A percentile compares a stretch with the other conserved stretches of the same genome.
Evolutionary conservation across 2,797 vertebrate genomes (phyloP).

Genomic region (Argyrosomus regius): DNA sequence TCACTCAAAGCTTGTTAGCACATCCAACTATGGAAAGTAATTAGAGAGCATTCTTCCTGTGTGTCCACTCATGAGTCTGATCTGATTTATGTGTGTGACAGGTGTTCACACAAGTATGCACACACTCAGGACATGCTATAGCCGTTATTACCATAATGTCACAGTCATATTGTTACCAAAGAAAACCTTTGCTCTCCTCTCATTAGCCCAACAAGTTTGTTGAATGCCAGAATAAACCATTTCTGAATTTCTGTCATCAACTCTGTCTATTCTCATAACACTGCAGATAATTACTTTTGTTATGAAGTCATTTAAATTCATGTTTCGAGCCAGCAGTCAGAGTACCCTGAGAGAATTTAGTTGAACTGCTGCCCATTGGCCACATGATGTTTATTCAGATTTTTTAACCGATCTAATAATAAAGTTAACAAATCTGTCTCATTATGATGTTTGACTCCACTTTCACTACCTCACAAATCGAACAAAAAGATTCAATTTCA

Average conservation of each 20-base stretch:
- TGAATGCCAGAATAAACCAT: conserved; percentile 59
- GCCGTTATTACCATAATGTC: conserved; percentile 42
- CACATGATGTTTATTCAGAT: conserved; percentile 13
- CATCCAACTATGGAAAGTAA: conserved; percentile 38
- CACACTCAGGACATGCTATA: conserved; percentile 22
- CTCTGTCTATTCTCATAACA: conserved; percentile 51
- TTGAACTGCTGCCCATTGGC: conserved; percentile 11
- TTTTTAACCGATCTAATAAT: conserved; percentile 19
- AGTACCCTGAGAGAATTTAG: conserved; percentile 22
- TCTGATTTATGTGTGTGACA: conserved; percentile 69
- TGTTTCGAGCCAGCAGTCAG: conserved; percentile 42
- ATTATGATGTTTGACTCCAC: conserved; percentile 25
- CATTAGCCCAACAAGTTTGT: conserved; percentile 35
- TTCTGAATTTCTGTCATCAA: conserved; percentile 53
- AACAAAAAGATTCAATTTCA: conserved; percentile 14
- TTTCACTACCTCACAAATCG: conserved; percentile 17
- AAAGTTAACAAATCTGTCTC: conserved; percentile 40
- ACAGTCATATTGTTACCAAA: conserved; percentile 33
- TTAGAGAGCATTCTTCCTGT: conserved; percentile 42
- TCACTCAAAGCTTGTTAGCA: conserved; percentile 56
- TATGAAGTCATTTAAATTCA: conserved; percentile 45
- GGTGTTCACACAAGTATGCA: conserved; percentile 56
- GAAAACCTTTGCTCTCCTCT: conserved; percentile 46
- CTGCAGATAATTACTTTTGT: conserved; percentile 28
- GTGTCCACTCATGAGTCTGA: conserved; percentile 48